Evolutionary conservation across 1,140 invertebrate species (phyloP), one percentile per base, ranked within the genome.

Genomic region (Bombus haemorrhoidalis): DNA sequence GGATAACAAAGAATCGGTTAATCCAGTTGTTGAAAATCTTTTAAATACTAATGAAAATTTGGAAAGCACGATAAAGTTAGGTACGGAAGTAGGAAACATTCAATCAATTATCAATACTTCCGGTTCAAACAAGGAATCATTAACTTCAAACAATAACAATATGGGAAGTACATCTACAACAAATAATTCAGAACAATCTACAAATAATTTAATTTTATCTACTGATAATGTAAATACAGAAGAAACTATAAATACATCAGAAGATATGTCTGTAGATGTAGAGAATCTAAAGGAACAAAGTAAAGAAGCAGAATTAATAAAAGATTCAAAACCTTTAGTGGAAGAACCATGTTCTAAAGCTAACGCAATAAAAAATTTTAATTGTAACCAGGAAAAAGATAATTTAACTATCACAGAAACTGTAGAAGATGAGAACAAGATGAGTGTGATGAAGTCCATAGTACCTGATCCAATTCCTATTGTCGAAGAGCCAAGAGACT

Each of bases 401-500:
- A 89, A 62, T 28, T 43, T 93, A 10, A 93, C 90, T 5, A 92
- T 94, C 87, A 93, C 92, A 73, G 94, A 95, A 85, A 90, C 90
- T n/a, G 87, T 86, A 32, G 92, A 91, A 62, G 91, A 93, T 34
- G 87, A 93, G 6, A 59, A 85, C 12, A 86, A 53, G 18, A 22
- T 53, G 47, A 53, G 43, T 86, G 57, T 89, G 47, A 79, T 84
- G 12, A 92, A 91, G 37, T 90, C 89, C 32, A 78, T 92, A 53
- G 82, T 93, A 53, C 89, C 92, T 4, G 94, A 95, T 73, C 90
- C 94, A 15, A 92, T 93, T 84, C 92, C 91, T 18, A 92, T 93
- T 12, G 66, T 94, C 10, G 94, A 95, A 66, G 93, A 95, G 76
- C 92, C 94, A 18, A 94, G 93, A 87, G 94, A 95, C 32, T 28